A percentile compares a stretch with the other conserved stretches of the same genome.
phyloP scores from a whole-genome alignment of 1,140 invertebrate genomes.

The Phortica variegata region DNA sequence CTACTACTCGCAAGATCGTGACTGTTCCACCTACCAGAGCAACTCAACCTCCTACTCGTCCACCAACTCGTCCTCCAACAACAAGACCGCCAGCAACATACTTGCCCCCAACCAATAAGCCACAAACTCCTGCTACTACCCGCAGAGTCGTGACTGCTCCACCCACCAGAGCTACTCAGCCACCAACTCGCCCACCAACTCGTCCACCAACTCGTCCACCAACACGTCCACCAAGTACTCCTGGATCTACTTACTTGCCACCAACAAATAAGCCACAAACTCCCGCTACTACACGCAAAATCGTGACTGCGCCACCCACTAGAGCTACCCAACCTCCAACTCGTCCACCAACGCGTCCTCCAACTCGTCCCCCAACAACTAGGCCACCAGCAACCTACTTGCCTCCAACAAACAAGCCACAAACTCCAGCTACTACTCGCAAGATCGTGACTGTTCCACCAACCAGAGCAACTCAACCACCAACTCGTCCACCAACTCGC shows the following conservation, averaged over 20 bases:
- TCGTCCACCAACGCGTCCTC: slow-evolving; percentile 19
- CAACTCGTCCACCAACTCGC: slow-evolving; percentile 10
- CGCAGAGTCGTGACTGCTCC: no score
- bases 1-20: neutral
- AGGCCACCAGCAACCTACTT: slow-evolving; percentile 18
- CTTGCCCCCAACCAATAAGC: slow-evolving; percentile 8
- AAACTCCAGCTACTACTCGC: slow-evolving; percentile 9
- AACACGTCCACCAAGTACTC: slow-evolving; percentile 13
- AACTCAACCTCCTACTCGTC: no score
- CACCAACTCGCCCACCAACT: slow-evolving; percentile 16
- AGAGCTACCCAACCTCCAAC: slow-evolving; percentile 19
- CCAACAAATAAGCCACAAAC: slow-evolving; percentile 34
- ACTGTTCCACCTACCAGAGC: no score
- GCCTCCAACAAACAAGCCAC: slow-evolving; percentile 10
- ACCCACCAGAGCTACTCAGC: slow-evolving; percentile 26
- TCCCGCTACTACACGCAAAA: slow-evolving; percentile 33
- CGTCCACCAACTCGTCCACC: slow-evolving; percentile 14
- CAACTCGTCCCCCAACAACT: slow-evolving; percentile 11
- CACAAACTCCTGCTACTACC: no score
- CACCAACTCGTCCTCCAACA: no score
- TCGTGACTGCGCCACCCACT: slow-evolving; percentile 19
- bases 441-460: neutral
- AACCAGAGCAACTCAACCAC: neutral
- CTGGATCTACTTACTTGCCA: slow-evolving; percentile 37
- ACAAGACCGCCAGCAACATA: no score